phyloP scores from a whole-genome alignment of 2,797 vertebrate species.

The Nannoperca australis region DNA sequence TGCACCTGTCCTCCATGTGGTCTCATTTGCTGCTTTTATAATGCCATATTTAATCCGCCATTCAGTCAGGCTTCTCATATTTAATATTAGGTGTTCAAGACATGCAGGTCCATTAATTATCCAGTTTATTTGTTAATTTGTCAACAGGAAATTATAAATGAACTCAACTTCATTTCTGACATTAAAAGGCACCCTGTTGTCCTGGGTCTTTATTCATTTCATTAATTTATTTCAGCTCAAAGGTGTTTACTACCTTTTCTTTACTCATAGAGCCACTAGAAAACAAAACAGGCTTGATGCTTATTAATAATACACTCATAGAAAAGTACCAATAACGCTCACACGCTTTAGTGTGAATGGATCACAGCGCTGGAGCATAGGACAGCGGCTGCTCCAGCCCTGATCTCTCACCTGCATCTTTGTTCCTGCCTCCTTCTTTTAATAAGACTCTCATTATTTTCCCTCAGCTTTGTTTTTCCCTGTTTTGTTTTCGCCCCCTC shows the following conservation, averaged over 20 bases:
- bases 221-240: conserved; percentile 28
- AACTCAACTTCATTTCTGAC: conserved; percentile 5
- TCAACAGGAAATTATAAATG: conserved; percentile 30
- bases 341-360: conserved; percentile 59
- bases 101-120: background rate
- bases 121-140: conserved; percentile 17
- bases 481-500: conserved; percentile 83
- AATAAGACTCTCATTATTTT: conserved; percentile 98
- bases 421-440: conserved; percentile 80
- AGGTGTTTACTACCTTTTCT: conserved; percentile 42
- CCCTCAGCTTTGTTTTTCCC: conserved; percentile 89
- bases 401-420: conserved; percentile 86
- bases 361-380: conserved; percentile 69
- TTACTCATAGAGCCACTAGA: conserved; percentile 21
- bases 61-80: background rate
- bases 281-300: conserved; percentile 43
- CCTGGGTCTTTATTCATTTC: conserved; percentile 30
- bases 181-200: conserved; percentile 27
- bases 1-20: background rate
- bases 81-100: conserved; percentile 4
- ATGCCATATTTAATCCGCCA: conserved; percentile 13
- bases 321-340: conserved; percentile 20
- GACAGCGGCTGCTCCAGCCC: conserved; percentile 60
- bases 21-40: conserved; percentile 6
- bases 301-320: conserved; percentile 38